Conservation (phyloP, 2,113 vertebrate genomes). For the Micromys minutus region DNA sequence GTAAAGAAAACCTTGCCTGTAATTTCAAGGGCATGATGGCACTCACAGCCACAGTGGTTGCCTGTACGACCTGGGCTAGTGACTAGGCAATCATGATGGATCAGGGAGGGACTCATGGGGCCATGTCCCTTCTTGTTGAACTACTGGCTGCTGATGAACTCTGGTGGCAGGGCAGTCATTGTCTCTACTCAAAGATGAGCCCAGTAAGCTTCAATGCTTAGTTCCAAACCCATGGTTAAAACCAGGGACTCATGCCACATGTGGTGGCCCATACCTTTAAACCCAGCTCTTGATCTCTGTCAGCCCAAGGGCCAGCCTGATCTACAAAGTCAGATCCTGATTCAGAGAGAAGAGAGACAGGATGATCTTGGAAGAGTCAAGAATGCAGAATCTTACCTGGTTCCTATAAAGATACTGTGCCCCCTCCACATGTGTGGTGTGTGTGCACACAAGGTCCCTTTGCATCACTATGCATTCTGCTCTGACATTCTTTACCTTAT, state of each 20-base stretch:
- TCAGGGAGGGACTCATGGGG: background rate
- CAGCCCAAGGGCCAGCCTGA: background rate
- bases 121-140: background rate
- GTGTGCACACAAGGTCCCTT: background rate
- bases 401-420: background rate
- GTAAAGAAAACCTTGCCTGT: background rate
- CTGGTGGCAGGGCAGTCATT: background rate
- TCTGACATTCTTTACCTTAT: background rate
- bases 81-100: too few species aligned
- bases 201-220: too few species aligned
- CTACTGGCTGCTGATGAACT: background rate
- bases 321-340: background rate
- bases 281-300: background rate
- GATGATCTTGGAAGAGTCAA: conserved; percentile 13
- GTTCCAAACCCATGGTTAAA: background rate
- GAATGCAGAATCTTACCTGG: background rate
- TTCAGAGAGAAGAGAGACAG: background rate
- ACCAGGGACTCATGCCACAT: background rate
- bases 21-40: background rate
- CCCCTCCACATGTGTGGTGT: background rate
- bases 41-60: background rate
- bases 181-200: background rate
- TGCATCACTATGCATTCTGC: background rate
- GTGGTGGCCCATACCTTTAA: background rate
- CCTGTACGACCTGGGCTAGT: too few species aligned